Evolutionary conservation across 1,140 invertebrate species (phyloP), one percentile per base, ranked within the genome.

Genomic region (Papilio aristodemus): DNA sequence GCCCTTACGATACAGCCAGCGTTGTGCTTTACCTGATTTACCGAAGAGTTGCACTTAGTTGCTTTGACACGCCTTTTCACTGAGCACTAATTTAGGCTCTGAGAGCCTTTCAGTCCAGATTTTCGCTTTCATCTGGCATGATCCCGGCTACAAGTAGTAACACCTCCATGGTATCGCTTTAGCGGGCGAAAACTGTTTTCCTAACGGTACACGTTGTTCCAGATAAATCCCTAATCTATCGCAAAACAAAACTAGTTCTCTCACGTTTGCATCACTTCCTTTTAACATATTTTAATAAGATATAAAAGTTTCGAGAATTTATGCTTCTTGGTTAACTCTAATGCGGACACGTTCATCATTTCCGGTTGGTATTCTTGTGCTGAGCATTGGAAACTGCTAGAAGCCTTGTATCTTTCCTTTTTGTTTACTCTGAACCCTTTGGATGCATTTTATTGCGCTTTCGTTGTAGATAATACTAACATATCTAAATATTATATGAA

Each of bases 321-420:
- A 74, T 87, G 87, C 89, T 90, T 91, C 89, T 91, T 91, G 89
- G 89, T 91, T 82, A 88, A 91, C 89, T 91, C 89, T 91, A 87
- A 83, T 83, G 89, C 89, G 89, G 87, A 86, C 82, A 73, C 81
- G 78, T 76, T 80, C 74, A 84, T 89, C 81, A 84, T 85, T 83
- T 84, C 71, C 87, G 87, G 86, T 89, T 86, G 84, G 84, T 87
- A 88, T 76, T 71, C 70, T 62, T 71, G 59, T 67, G 70, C 70
- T 71, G 67, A 67, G 67, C 63, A 67, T 62, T 46, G 39, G 62
- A 37, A 37, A 32, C 10, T 19, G 43, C 39, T 46, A 32, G 25
- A 46, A 46, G 22, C n/a, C 22, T 63, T 57, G 60, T 69, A 62
- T 71, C 46, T 86, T 74, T 79, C 71, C 77, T 73, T 37, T 75